Conservation (phyloP, 2,113 vertebrate species). For the Apus apus region DNA sequence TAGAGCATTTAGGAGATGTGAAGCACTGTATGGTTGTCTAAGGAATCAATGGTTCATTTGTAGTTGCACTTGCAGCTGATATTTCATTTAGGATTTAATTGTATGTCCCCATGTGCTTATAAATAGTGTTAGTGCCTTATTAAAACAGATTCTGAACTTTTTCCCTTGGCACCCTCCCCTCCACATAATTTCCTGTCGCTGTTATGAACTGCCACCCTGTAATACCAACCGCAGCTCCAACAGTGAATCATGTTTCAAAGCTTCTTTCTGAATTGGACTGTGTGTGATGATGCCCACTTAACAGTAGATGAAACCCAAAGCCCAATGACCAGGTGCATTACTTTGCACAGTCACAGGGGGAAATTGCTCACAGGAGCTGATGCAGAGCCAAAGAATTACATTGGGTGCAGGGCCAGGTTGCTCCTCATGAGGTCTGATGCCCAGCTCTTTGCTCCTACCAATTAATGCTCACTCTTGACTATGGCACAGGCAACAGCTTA, state of each 20-base stretch:
- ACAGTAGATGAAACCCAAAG: not conserved
- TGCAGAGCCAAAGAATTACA: not conserved
- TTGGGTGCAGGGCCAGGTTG: not conserved
- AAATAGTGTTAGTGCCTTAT: conserved; percentile 16
- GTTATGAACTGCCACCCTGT: not conserved
- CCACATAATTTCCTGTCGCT: not conserved
- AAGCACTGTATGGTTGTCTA: not conserved
- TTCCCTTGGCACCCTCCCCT: not conserved
- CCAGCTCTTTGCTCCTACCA: not conserved
- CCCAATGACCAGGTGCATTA: not conserved
- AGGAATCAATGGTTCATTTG: conserved; percentile 10
- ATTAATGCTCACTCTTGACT: not conserved
- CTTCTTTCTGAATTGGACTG: not conserved
- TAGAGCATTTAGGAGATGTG: not conserved
- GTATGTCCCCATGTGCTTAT: not conserved
- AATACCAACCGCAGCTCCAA: not conserved
- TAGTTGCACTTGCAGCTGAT: conserved; percentile 4
- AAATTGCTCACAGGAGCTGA: not conserved
- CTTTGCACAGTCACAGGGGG: not conserved
- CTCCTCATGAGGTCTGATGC: not conserved
- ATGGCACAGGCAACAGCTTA: not conserved
- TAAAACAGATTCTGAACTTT: conserved; percentile 1
- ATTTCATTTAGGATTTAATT: conserved; percentile 27
- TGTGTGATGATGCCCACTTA: not conserved
- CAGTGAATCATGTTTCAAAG: not conserved